phyloP scores from a whole-genome alignment of 2,113 vertebrate genomes.

The Gavia stellata region DNA sequence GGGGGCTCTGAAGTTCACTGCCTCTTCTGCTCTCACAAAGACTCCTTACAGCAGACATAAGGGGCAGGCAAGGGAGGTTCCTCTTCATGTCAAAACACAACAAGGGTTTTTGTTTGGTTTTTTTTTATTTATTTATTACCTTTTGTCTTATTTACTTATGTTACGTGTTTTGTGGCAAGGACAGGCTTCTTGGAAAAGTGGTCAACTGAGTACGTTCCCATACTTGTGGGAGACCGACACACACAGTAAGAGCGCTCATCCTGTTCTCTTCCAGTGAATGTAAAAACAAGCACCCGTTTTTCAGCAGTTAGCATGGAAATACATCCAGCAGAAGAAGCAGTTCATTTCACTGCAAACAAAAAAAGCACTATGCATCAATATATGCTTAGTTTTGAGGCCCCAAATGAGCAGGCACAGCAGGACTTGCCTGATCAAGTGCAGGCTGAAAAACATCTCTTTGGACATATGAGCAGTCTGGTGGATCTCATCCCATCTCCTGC shows the following conservation, averaged over 20 bases:
- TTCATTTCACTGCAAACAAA: not conserved
- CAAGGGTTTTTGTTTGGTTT: not conserved
- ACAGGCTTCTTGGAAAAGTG: not conserved
- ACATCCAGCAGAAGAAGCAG: not conserved
- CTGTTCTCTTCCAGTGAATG: not conserved
- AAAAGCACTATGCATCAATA: not conserved
- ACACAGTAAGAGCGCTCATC: not conserved
- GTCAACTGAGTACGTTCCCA: not conserved
- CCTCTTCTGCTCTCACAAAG: not conserved
- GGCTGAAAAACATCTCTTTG: not conserved
- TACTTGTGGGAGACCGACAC: rapidly evolving
- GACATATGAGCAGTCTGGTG: not conserved
- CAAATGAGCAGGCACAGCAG: not conserved
- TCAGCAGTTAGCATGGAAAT: not conserved
- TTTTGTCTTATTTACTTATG: no score
- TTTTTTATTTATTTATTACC: not conserved
- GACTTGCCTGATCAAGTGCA: not conserved
- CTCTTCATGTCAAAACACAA: not conserved
- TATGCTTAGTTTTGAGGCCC: not conserved
- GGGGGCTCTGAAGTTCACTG: not conserved
- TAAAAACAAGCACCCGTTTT: not conserved
- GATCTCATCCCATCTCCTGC: not conserved
- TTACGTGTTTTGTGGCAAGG: not conserved
- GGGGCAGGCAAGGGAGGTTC: not conserved
- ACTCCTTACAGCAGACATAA: not conserved